A percentile compares a stretch with the other conserved stretches of the same genome.
Conservation (phyloP, 1,140 invertebrate genomes). For the Drosophila mojavensis region DNA sequence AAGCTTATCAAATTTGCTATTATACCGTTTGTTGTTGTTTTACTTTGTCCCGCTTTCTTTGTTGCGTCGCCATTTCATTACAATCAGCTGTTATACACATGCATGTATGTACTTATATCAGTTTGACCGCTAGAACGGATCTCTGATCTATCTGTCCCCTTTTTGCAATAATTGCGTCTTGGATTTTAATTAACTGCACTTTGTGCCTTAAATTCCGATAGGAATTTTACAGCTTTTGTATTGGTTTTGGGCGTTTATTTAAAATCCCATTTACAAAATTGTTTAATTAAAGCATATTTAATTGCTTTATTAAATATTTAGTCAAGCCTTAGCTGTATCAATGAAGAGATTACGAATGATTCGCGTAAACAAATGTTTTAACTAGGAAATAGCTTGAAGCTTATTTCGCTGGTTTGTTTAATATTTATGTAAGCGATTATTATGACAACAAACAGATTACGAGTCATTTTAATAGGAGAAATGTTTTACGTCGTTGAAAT, state of each 20-base stretch:
- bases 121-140: conserved; percentile 53
- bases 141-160: conserved; percentile 20
- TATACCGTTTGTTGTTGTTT: conserved; percentile 32
- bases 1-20: conserved; percentile 31
- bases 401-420: too few relatives aligned
- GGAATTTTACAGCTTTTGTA: not conserved
- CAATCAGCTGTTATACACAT: conserved; percentile 52
- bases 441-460: not conserved
- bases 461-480: not conserved
- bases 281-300: not conserved
- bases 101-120: conserved; percentile 31
- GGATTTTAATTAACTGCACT: conserved; percentile 1
- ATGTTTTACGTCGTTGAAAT: not conserved
- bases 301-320: not conserved
- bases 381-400: too few relatives aligned
- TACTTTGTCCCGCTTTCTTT: conserved; percentile 22
- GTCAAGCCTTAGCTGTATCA: not conserved
- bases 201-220: conserved; percentile 1
- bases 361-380: too few relatives aligned
- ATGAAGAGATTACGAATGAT: not conserved
- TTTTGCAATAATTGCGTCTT: conserved; percentile 27
- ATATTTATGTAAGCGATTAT: too few relatives aligned
- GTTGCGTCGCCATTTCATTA: conserved; percentile 51
- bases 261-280: not conserved
- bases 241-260: too few relatives aligned